Evolutionary conservation across 92 coral and sea anemone species (phyloP), one percentile per base, ranked within the genome.

Genomic region (Palythoa heliodiscus): DNA sequence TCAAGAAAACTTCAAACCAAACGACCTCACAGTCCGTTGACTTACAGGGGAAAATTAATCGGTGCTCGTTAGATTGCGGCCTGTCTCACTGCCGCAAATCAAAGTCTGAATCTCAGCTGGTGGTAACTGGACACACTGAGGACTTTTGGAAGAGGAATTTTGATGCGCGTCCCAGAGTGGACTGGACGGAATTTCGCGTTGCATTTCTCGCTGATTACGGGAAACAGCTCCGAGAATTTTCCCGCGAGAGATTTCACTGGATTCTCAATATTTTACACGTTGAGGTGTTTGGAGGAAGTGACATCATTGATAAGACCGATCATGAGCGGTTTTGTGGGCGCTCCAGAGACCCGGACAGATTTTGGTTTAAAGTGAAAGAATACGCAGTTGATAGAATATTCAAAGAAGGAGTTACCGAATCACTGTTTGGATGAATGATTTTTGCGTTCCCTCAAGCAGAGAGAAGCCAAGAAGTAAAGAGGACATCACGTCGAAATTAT

Each of bases 311-410:
- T 13, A 80, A 80, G 24, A 52, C 39, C 7, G 70, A 19, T 15
- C 40, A 80, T 24, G 84, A 80, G 47, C 72, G 22, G 3, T 80
- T 80, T 47, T 80, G 73, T 40, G 84, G 84, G 22, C 19, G 22
- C 6, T 80, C 84, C 43, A 37, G 15, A 29, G 58, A 80, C 19
- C 84, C 84, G 19, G 58, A 80, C 61, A 64, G 13, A 60, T 80
- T 80, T 63, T 80, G 84, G 84, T 58, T 80, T 24, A 80, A 80
- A 47, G 84, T 80, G 15, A 80, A 80, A 52, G 84, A 80, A 63
- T 80, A 80, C 40, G 84, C 84, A 13, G 29, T 80, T 11, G 84
- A 80, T 23, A 66, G 84, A 47, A 80, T 80, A 64, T 80, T 80
- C 60, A 80, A 80, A 43, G 84, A 80, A 80, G 84, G 84, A 25